A percentile compares a stretch with the other conserved stretches of the same genome.
Conservation (phyloP, 1,140 invertebrate genomes). For the Himalopsyche phryganea region DNA sequence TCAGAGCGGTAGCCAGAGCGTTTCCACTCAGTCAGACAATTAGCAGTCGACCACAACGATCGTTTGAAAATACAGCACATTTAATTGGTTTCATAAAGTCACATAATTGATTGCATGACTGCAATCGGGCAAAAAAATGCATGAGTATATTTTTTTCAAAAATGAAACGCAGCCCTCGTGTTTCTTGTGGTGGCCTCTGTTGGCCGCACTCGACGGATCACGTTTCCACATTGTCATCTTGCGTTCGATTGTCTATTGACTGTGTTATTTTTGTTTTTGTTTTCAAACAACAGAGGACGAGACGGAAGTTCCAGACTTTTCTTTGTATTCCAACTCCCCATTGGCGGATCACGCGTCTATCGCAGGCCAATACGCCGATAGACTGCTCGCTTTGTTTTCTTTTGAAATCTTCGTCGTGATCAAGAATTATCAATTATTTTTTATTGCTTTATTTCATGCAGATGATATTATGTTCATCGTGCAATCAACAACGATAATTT, state of each 20-base stretch:
- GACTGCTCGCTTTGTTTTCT: slow-evolving; percentile 2
- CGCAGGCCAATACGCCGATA: slow-evolving; percentile 5
- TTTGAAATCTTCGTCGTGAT: slow-evolving; percentile 1
- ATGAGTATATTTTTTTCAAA: too few relatives aligned
- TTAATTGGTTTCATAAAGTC: too few relatives aligned
- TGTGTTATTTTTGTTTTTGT: slow-evolving; percentile 2
- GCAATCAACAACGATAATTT: too few relatives aligned
- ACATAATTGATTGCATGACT: too few relatives aligned
- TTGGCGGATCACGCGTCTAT: slow-evolving; percentile 2
- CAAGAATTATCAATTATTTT: background rate
- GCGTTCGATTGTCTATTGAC: background rate
- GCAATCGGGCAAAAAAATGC: too few relatives aligned
- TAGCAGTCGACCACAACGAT: too few relatives aligned
- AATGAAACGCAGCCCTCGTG: too few relatives aligned
- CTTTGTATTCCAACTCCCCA: background rate
- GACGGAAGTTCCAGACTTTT: slow-evolving; percentile 4
- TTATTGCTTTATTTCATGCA: too few relatives aligned
- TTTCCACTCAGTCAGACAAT: too few relatives aligned
- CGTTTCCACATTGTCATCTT: background rate
- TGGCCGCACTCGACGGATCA: background rate
- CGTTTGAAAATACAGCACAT: too few relatives aligned
- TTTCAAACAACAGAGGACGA: background rate
- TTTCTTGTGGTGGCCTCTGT: background rate
- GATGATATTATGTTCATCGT: too few relatives aligned
- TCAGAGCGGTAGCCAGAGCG: too few relatives aligned